Conservation (phyloP, 1,140 invertebrate species). For the Nilaparvata lugens region DNA sequence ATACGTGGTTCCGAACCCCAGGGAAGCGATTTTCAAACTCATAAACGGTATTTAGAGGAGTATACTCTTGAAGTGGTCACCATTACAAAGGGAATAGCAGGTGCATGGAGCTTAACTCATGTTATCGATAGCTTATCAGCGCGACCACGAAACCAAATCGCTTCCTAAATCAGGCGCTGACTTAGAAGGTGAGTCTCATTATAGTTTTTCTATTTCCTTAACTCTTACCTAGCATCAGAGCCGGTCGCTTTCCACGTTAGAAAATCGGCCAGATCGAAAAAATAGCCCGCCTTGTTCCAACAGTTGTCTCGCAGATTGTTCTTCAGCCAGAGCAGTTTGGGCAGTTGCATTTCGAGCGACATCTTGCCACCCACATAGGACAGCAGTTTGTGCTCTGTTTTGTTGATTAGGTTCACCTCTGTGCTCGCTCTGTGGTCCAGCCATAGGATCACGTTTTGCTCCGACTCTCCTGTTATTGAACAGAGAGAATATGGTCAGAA, state of each 20-base stretch:
- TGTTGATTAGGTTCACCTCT: constrained; percentile 78
- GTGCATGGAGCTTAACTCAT: too few species aligned
- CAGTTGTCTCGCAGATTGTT: constrained; percentile 54
- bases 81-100: too few species aligned
- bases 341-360: constrained; percentile 90
- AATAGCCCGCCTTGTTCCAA: constrained; percentile 58
- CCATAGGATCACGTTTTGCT: constrained; percentile 91
- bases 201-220: too few species aligned
- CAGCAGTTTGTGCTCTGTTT: constrained; percentile 61
- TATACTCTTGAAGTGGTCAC: too few species aligned
- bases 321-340: constrained; percentile 94
- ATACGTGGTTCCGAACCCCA: too few species aligned
- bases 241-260: constrained; percentile 87
- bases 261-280: constrained; percentile 92
- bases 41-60: too few species aligned
- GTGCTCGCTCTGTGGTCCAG: constrained; percentile 86
- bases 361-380: constrained; percentile 84
- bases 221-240: constrained; percentile 48
- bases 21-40: too few species aligned
- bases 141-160: too few species aligned
- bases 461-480: constrained; percentile 39
- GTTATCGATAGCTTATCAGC: too few species aligned
- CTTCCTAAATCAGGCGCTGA: too few species aligned
- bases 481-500: not conserved
- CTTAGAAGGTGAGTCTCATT: too few species aligned